Percentiles rank a stretch among this genome's conserved stretches.
Evolutionary conservation across 2,113 vertebrate genomes (phyloP).

Genomic region (Synodontis membranacea): DNA sequence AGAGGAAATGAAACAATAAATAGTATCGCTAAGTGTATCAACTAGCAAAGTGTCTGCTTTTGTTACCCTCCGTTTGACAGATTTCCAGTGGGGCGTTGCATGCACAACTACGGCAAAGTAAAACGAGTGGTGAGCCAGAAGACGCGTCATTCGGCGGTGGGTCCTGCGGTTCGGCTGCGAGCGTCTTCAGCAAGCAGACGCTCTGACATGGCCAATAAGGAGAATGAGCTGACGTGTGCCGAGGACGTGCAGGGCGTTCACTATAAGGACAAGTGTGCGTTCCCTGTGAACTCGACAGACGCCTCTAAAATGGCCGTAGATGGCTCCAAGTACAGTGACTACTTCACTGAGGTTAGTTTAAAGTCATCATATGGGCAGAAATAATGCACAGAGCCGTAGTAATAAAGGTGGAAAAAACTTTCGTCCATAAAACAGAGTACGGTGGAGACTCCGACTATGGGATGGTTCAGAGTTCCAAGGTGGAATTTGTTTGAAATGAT

Average conservation of each 20-base stretch:
- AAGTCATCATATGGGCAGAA: neutral
- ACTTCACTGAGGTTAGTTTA: slow-evolving; percentile 85
- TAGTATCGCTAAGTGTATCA: neutral
- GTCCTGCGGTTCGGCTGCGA: slow-evolving; percentile 61
- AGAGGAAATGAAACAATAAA: neutral
- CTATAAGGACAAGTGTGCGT: slow-evolving; percentile 77
- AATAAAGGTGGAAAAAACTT: neutral
- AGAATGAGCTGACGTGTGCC: slow-evolving; percentile 93
- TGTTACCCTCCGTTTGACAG: slow-evolving; percentile 54
- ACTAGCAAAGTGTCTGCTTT: neutral
- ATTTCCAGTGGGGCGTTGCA: slow-evolving; percentile 67
- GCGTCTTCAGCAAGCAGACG: slow-evolving; percentile 64
- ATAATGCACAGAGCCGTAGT: neutral
- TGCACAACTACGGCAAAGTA: slow-evolving; percentile 64
- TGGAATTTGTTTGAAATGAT: neutral
- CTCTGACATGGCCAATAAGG: slow-evolving; percentile 98
- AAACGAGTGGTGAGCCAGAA: slow-evolving; percentile 70
- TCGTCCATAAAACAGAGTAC: neutral
- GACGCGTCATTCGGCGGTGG: slow-evolving; percentile 48
- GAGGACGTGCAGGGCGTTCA: slow-evolving; percentile 82
- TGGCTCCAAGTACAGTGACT: slow-evolving; percentile 87
- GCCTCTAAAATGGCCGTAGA: slow-evolving; percentile 82
- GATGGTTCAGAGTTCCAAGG: neutral
- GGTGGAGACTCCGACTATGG: neutral
- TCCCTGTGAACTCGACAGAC: slow-evolving; percentile 81